phyloP scores from a whole-genome alignment of 2,888 invertebrate genomes.

The Andricus quercusramuli region DNA sequence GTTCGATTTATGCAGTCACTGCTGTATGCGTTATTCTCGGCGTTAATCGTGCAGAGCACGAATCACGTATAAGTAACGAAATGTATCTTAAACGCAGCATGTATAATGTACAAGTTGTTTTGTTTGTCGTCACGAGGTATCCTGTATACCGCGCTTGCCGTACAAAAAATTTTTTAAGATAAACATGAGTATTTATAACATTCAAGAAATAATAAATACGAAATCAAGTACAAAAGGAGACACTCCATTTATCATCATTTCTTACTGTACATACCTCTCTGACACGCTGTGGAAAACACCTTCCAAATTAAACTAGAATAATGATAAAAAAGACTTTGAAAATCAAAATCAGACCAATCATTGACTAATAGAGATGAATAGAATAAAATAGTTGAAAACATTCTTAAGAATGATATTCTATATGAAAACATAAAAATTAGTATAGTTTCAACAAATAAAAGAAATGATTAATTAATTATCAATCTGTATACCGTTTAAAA shows the following conservation, averaged over 20 bases:
- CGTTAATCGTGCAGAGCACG: conserved; percentile 34
- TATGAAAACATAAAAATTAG: no score
- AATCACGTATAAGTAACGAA: conserved; percentile 20
- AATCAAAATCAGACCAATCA: no score
- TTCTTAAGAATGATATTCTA: no score
- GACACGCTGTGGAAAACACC: background rate
- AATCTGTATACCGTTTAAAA: no score
- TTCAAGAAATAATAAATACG: conserved; percentile 2
- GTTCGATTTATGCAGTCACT: conserved; percentile 51
- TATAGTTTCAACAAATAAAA: no score
- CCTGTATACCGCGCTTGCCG: background rate
- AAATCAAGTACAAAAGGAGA: background rate
- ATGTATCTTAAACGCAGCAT: conserved; percentile 26
- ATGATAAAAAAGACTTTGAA: no score
- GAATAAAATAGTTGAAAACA: no score
- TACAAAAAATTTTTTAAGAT: background rate
- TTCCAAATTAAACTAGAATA: background rate
- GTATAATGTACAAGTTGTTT: conserved; percentile 43
- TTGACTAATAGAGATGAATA: no score
- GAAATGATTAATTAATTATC: no score
- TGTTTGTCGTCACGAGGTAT: conserved; percentile 43
- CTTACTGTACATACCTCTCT: background rate
- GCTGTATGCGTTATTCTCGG: conserved; percentile 36
- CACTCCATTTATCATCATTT: background rate
- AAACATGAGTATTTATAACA: conserved; percentile 11